Base-by-base conservation (phyloP, 2,797 vertebrate genomes). In the Discoglossus pictus region DNA sequence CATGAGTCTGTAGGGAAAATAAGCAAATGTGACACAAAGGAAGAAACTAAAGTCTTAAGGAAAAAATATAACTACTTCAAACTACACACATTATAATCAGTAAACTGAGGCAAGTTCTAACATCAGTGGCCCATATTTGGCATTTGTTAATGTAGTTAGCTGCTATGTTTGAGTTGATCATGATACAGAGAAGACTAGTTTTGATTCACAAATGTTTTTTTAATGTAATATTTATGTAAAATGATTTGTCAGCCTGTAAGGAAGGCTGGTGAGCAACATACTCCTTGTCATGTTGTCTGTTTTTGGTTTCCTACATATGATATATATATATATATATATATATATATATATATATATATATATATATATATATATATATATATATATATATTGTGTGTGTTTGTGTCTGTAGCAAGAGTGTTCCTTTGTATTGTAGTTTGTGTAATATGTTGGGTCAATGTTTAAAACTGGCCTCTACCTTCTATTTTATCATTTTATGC, bases 1-100 rank as follows among this genome's bases (percentile, higher is more conserved):
- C 42, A 48, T 36, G 34, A 9, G 25, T 70, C 51, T 56, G 24
- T 35, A 50, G 35, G 52, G 60, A 70, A 63, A 63, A 70, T 64
- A 58, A 50, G 25, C 60, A 44, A 2, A 3, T 46, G 50, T 44
- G 42, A 55, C 25, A 69, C 21, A 40, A 60, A 51, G 25, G 53
- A 16, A 50, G 18, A 24, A 43, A 21, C 4, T 12, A 50, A 13
- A 42, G 23, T 31, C 48, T 51, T 59, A 51, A 38, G 50, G 13
- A 17, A 40, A 60, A 23, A 27, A 34, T 16, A 34, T 3, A 18
- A 31, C 21, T 35, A 36, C 48, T 13, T 35, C 12, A 35, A 60
- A 60, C 13, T 60, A 16, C 21, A 20, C 5, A 7, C 23, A 60
- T 43, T 4, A 34, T 9, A 59, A 11, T 21, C 39, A 34, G 16